Conservation (phyloP, 1,140 invertebrate species). For the Coenobita brevimanus region DNA sequence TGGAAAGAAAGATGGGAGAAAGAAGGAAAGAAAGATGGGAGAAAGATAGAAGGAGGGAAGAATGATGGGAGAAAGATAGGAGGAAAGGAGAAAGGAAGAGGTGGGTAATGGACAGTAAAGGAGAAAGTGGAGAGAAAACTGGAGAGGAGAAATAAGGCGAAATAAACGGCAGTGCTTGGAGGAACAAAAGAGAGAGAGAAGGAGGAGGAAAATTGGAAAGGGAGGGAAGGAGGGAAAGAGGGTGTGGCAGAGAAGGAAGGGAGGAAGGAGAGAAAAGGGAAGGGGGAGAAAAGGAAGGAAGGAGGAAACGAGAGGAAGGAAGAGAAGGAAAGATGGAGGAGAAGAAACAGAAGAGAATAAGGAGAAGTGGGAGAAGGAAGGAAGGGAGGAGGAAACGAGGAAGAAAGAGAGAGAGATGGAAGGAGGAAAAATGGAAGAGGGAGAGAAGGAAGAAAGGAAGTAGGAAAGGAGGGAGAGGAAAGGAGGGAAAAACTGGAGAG, state of each 20-base stretch:
- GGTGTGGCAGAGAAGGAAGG: background rate
- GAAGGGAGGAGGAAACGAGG: too few relatives aligned
- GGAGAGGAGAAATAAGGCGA: background rate
- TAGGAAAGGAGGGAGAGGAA: too few relatives aligned
- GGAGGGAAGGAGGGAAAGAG: background rate
- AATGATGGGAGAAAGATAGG: background rate
- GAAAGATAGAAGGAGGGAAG: background rate
- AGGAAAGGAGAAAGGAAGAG: too few relatives aligned
- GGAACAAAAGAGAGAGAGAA: background rate
- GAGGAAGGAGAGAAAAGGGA: too few relatives aligned
- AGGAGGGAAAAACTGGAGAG: too few relatives aligned
- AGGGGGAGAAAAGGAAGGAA: too few relatives aligned
- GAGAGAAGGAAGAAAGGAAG: background rate
- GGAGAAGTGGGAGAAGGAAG: too few relatives aligned
- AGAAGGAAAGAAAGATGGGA: background rate
- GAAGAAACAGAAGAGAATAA: too few relatives aligned
- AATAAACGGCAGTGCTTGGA: background rate
- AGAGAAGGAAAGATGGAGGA: too few relatives aligned
- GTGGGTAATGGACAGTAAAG: background rate
- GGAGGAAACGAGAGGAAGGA: too few relatives aligned
- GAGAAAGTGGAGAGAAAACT: background rate
- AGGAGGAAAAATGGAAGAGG: background rate
- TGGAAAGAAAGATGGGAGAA: background rate
- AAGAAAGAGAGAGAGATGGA: too few relatives aligned
- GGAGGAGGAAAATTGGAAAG: background rate